Conservation (phyloP, 2,797 vertebrate species). For the Lindbergichthys nudifrons region DNA sequence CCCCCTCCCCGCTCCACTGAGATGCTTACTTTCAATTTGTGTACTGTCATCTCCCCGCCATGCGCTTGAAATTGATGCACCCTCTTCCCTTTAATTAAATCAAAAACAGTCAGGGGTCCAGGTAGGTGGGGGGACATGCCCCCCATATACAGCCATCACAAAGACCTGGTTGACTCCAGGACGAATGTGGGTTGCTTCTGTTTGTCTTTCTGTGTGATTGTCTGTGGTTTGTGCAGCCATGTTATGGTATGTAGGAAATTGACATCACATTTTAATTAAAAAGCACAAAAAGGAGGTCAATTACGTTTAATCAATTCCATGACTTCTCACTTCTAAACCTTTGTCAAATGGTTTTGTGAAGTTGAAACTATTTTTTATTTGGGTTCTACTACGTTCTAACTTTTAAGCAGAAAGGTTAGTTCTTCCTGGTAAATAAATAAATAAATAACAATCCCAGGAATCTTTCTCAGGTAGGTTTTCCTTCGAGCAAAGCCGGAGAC, state of each 20-base stretch:
- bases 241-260: not conserved
- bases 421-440: conserved; percentile 54
- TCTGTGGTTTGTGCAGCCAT: conserved; percentile 6
- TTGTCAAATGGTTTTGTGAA: not conserved
- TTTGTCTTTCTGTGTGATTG: not conserved
- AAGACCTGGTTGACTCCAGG: conserved; percentile 56
- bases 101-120: conserved; percentile 77
- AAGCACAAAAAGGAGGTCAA: not conserved
- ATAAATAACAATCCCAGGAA: conserved; percentile 66
- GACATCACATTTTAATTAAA: conserved; percentile 3
- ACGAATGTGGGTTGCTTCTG: conserved; percentile 19
- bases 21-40: conserved; percentile 88
- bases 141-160: conserved; percentile 62
- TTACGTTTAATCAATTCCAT: not conserved
- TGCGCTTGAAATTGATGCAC: conserved; percentile 82
- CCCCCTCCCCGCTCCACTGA: conserved; percentile 75
- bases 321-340: not conserved
- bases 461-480: conserved; percentile 66
- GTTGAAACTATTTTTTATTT: conserved; percentile 11
- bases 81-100: conserved; percentile 87
- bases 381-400: conserved; percentile 11
- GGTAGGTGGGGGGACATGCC: conserved; percentile 66
- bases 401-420: conserved; percentile 38
- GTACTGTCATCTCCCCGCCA: conserved; percentile 86
- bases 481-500: conserved; percentile 60